Evolutionary conservation across 2,797 vertebrate genomes (phyloP).

Genomic region (Micromesistius poutassou): DNA sequence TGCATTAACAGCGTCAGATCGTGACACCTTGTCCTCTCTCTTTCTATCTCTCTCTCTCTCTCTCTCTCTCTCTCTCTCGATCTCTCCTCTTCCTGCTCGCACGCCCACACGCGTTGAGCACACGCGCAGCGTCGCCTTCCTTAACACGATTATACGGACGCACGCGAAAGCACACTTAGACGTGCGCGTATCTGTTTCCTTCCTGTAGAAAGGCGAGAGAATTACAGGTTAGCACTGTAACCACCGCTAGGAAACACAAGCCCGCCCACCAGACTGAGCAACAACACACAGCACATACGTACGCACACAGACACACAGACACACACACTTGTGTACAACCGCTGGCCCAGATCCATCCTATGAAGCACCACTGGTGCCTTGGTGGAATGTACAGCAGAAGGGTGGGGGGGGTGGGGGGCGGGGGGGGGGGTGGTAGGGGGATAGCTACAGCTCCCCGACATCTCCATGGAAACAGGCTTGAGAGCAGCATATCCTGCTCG

Average conservation of each 20-base stretch:
- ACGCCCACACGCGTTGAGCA: slow-evolving; percentile 39
- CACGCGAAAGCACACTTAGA: neutral
- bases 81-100: neutral
- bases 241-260: neutral
- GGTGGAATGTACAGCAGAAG: slow-evolving; percentile 65
- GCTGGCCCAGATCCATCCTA: slow-evolving; percentile 63
- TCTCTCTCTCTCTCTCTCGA: neutral
- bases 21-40: neutral
- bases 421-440: neutral
- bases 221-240: neutral
- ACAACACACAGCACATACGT: slow-evolving; percentile 18
- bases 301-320: slow-evolving; percentile 11
- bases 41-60: neutral
- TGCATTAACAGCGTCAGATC: neutral
- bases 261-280: slow-evolving; percentile 41
- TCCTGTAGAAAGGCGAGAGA: neutral
- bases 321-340: slow-evolving; percentile 10
- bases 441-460: slow-evolving; percentile 66
- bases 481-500: slow-evolving; percentile 72
- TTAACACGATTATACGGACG: neutral
- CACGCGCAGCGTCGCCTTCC: slow-evolving; percentile 26
- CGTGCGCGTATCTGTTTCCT: neutral
- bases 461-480: slow-evolving; percentile 83
- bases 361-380: slow-evolving; percentile 56
- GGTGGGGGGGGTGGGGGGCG: neutral